Evolutionary conservation across 2,797 vertebrate species (phyloP), one percentile per base, ranked within the genome.

Genomic region (Vipera ursinii): DNA sequence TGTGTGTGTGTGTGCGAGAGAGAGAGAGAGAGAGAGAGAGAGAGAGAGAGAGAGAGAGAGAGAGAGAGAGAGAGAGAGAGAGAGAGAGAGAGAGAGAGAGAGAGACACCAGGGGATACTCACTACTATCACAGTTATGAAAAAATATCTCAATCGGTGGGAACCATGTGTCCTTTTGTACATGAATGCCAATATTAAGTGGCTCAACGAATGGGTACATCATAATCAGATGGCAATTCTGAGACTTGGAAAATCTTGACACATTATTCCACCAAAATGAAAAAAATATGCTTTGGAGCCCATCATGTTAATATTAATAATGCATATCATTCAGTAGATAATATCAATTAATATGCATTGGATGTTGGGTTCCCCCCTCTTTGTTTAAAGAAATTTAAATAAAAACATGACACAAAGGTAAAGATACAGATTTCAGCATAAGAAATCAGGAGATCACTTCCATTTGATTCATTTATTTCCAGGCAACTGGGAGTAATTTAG

Each of bases 271-370:
- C 94, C 20, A 56, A 91, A 59, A 89, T 94, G 86, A 95, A 8
- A 89, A 61, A 10, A 95, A 89, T 93, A 93, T 93, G 53, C 78
- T 94, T 94, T 51, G 26, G 44, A 28, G 57, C 55, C 87, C 94
- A 51, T 87, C 55, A 38, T 63, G 22, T 95, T 96, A 94, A 94
- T 87, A 56, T 88, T 61, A 96, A 95, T 92, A 96, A 93, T 89
- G 22, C 12, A 48, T 90, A 26, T 90, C 93, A 88, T 14, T 86
- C 26, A 91, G 86, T 93, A 94, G 56, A 87, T 6, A 91, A 53
- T 85, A 55, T 8, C 91, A 38, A 92, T 95, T 93, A 38, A 86
- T 94, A 91, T 93, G 87, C 59, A 90, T 3, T 85, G 63, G 90
- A 38, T 53, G 57, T 48, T 51, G 15, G 85, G 90, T 93, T 93